Conservation (phyloP, 2,888 invertebrate genomes). For the Nephrocerus scutellatus region DNA sequence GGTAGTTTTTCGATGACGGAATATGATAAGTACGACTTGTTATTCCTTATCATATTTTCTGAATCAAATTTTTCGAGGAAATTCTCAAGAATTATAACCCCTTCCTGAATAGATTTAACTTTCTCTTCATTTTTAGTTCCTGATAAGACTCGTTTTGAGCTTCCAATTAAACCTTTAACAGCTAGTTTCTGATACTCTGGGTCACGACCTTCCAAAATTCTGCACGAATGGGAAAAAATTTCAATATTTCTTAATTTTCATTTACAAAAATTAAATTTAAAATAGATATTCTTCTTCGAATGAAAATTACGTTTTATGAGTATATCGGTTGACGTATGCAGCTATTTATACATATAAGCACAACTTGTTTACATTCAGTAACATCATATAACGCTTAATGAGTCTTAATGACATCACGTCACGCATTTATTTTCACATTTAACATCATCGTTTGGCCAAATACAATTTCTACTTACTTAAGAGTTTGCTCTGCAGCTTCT, state of each 20-base stretch:
- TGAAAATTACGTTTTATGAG: background rate
- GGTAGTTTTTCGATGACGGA: slow-evolving; percentile 55
- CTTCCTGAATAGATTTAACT: slow-evolving; percentile 65
- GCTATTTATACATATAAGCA: too few species aligned
- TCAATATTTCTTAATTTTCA: background rate
- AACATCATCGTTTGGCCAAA: background rate
- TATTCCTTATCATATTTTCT: slow-evolving; percentile 59
- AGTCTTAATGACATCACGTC: too few species aligned
- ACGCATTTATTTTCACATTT: too few species aligned
- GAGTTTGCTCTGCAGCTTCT: slow-evolving; percentile 62
- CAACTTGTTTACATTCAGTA: too few species aligned
- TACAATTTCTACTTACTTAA: slow-evolving; percentile 46
- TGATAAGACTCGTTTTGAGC: slow-evolving; percentile 65
- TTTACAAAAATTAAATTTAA: too few species aligned
- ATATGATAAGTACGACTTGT: slow-evolving; percentile 61
- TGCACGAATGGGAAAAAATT: slow-evolving; percentile 24
- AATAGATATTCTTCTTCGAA: too few species aligned
- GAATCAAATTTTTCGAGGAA: slow-evolving; percentile 68
- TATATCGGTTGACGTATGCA: background rate
- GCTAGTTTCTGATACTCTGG: slow-evolving; percentile 71
- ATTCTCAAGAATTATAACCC: slow-evolving; percentile 62
- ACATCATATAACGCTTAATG: too few species aligned
- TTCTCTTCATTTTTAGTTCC: slow-evolving; percentile 72
- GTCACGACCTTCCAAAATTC: slow-evolving; percentile 63
- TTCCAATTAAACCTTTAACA: slow-evolving; percentile 61